Base-by-base conservation (phyloP, 2,113 vertebrate species). In the Speoplatyrhinus poulsoni region DNA sequence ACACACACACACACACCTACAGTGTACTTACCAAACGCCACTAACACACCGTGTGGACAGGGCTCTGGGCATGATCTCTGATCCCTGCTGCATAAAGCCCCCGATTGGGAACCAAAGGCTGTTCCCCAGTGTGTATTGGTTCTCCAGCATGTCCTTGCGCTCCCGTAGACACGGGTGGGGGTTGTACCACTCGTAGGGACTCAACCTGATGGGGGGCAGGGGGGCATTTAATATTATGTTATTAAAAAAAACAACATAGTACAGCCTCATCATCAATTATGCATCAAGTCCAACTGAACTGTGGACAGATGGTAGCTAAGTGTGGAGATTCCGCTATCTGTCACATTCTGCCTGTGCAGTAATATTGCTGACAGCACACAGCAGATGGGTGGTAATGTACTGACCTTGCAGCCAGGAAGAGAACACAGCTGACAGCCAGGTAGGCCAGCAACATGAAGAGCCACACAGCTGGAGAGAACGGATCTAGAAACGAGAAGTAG, bases 1-100 rank as follows among this genome's bases (percentile, higher is more conserved):
- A 60, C 46, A 60, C 26, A 69, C 46, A 33, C 19, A 50, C 19
- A 48, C 12, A 49, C 52, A 56, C 41, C 33, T 19, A 50, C 32
- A 73, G 41, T 46, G 46, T 9, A 75, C 96, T 95, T 81, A 98
- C 96, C 96, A 98, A 87, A 98, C 96, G 4, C 96, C 96, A 9
- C 95, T 96, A 87, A 98, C 96, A 17, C 96, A 98, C 89, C 96
- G 93, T 0, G 96, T 97, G 59, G 96, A 97, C 59, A 98, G 88
- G 0, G 96, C 96, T 12, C 96, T 91, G 54, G 96, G 96, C 95
- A 96, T 95, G 81, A 98, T 94, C 90, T 97, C 96, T 0, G 96
- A 96, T 9, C 96, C 96, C 81, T 98, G 96, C 82, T 98, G 96
- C 96, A 98, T 96, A 90, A 98, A 98, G n/a, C 96, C 96, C 0